Conservation (phyloP, 2,113 vertebrate genomes). For the Verasper variegatus region DNA sequence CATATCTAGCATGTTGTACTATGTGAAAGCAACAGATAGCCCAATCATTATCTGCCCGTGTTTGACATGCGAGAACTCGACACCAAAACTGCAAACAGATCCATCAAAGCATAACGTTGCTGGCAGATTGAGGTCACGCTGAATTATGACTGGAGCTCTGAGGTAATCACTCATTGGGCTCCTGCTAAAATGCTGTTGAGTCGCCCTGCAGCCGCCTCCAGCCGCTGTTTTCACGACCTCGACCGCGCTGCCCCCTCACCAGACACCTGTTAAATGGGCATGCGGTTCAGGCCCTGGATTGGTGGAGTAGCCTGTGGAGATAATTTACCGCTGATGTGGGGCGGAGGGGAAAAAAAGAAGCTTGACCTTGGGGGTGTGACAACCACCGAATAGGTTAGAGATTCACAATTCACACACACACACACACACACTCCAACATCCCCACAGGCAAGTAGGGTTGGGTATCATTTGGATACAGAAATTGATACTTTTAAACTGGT, state of each 20-base stretch:
- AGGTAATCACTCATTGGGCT: slow-evolving; percentile 83
- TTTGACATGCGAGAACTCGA: slow-evolving; percentile 74
- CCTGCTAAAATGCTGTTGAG: slow-evolving; percentile 64
- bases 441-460: not conserved
- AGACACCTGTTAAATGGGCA: slow-evolving; percentile 72
- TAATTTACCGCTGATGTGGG: slow-evolving; percentile 68
- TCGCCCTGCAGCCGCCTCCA: slow-evolving; percentile 47
- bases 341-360: slow-evolving; percentile 17
- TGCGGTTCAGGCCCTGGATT: slow-evolving; percentile 45
- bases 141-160: slow-evolving; percentile 84
- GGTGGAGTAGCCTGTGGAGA: slow-evolving; percentile 52
- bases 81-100: slow-evolving; percentile 78
- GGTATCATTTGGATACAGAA: not conserved
- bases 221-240: slow-evolving; percentile 74
- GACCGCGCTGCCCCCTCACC: slow-evolving; percentile 64
- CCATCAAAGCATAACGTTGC: slow-evolving; percentile 75
- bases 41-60: slow-evolving; percentile 69
- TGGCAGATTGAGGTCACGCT: slow-evolving; percentile 87
- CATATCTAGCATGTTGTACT: slow-evolving; percentile 51
- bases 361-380: slow-evolving; percentile 70
- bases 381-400: slow-evolving; percentile 27
- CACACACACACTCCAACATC: slow-evolving; percentile 5
- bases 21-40: slow-evolving; percentile 72
- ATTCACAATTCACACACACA: slow-evolving; percentile 19
- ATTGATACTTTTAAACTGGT: not conserved